Conservation (phyloP, 2,113 vertebrate genomes). For the Crocuta crocuta region DNA sequence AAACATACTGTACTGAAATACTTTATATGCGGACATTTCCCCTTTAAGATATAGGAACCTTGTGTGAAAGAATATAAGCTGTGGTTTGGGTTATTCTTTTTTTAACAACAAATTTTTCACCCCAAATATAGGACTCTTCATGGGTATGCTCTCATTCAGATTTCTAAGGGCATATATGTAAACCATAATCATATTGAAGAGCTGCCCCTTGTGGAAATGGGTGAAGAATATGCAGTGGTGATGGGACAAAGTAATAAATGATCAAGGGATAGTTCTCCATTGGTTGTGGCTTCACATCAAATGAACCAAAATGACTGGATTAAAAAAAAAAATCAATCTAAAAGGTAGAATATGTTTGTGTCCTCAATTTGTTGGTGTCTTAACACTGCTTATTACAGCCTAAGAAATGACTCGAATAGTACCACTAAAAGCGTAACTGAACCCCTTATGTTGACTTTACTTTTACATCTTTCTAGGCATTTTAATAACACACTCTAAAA, state of each 20-base stretch:
- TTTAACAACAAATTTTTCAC: neutral
- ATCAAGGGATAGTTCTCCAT: neutral
- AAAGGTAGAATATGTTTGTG: neutral
- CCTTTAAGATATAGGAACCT: neutral
- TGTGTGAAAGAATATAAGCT: neutral
- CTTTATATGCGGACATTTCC: slow-evolving; percentile 13
- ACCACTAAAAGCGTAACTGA: slow-evolving; percentile 14
- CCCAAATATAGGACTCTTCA: neutral
- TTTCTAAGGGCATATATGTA: neutral
- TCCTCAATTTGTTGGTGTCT: neutral
- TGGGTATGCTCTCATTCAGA: neutral
- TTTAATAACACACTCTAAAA: slow-evolving; percentile 2
- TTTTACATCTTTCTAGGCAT: neutral
- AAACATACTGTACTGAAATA: neutral
- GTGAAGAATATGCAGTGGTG: neutral
- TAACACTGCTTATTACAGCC: too few species aligned
- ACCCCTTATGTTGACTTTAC: neutral
- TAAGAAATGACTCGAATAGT: neutral
- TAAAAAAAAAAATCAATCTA: neutral
- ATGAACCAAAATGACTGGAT: neutral
- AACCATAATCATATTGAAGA: neutral
- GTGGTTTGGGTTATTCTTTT: neutral
- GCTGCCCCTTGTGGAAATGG: neutral
- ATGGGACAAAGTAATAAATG: neutral
- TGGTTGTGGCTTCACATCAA: neutral